phyloP scores from a whole-genome alignment of 2,797 vertebrate species.

The Scyliorhinus canicula region DNA sequence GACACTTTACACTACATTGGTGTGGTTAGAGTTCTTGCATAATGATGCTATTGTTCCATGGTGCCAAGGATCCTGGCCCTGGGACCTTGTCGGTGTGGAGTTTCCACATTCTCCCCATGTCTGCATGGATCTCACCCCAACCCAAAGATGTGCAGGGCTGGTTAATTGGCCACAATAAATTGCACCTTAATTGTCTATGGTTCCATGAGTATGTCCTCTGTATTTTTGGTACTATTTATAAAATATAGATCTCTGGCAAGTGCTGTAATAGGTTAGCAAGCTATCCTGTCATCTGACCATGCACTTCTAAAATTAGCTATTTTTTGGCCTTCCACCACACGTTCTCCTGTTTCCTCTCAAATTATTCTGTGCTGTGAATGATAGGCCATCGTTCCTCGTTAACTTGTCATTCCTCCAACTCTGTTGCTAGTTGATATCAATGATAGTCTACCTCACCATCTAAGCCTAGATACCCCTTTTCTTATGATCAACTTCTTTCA shows the following conservation, averaged over 20 bases:
- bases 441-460: neutral
- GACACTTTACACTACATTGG: neutral
- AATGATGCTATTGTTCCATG: too few species aligned
- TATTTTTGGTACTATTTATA: neutral
- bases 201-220: neutral
- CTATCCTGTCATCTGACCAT: neutral
- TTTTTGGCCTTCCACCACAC: neutral
- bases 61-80: too few species aligned
- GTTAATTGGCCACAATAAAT: too few species aligned
- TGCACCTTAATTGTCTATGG: too few species aligned
- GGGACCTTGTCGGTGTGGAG: too few species aligned
- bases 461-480: neutral
- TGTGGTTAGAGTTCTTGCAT: neutral
- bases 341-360: neutral
- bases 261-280: neutral
- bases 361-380: neutral
- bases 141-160: too few species aligned
- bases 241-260: neutral
- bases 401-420: too few species aligned
- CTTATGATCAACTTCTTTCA: neutral
- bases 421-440: neutral
- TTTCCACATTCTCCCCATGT: too few species aligned
- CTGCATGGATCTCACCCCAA: too few species aligned
- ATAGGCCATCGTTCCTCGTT: neutral
- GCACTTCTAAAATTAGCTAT: neutral